phyloP scores from a whole-genome alignment of 2,797 vertebrate species.

The Oryzias dopingdopingensis region DNA sequence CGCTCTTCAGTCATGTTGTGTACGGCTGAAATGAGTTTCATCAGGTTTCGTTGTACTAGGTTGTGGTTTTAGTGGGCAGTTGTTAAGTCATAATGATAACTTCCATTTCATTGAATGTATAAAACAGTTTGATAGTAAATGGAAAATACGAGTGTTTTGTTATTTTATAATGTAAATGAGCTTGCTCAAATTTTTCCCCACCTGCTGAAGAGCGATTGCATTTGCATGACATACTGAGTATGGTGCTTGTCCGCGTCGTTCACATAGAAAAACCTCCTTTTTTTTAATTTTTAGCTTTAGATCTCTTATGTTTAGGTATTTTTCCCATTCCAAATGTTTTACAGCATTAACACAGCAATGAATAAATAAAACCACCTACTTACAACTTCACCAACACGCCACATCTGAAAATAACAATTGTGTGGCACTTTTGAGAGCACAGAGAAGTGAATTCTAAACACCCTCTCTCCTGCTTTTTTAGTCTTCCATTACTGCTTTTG shows the following conservation, averaged over 20 bases:
- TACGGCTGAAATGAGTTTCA: neutral
- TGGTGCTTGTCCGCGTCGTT: conserved; percentile 64
- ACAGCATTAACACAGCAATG: too few species aligned
- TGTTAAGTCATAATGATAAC: conserved; percentile 15
- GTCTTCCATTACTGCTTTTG: conserved; percentile 56
- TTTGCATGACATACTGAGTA: conserved; percentile 76
- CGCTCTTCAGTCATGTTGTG: conserved; percentile 34
- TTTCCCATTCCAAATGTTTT: neutral
- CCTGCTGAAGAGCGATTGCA: conserved; percentile 69
- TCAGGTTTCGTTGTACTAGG: neutral
- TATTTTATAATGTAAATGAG: conserved; percentile 79
- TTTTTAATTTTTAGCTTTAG: conserved; percentile 26
- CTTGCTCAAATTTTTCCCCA: conserved; percentile 62
- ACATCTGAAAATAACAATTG: too few species aligned
- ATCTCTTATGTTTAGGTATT: conserved; percentile 9
- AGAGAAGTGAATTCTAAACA: conserved; percentile 58
- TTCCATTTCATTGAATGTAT: conserved; percentile 42
- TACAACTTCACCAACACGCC: too few species aligned
- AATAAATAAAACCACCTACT: too few species aligned
- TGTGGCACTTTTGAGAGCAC: conserved; percentile 21
- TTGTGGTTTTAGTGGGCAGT: neutral
- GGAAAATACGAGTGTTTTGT: conserved; percentile 77
- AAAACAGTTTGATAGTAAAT: conserved; percentile 66
- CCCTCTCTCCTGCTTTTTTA: conserved; percentile 39
- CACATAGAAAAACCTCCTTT: conserved; percentile 20